Conservation (phyloP, 2,797 vertebrate genomes). For the Chelon auratus region DNA sequence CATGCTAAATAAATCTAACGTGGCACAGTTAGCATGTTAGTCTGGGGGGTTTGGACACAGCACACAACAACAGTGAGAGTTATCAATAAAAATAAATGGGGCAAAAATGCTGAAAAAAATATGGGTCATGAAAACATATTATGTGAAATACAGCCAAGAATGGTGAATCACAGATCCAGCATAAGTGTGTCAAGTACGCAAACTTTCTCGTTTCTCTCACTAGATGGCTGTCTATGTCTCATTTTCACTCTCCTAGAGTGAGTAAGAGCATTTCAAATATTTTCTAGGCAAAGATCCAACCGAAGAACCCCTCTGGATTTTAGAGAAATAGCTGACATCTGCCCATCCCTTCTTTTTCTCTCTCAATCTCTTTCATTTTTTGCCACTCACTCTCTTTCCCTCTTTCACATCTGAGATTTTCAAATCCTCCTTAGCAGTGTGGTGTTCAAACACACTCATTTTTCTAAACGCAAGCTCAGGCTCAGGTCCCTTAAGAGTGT, state of each 20-base stretch:
- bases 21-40: too few relatives aligned
- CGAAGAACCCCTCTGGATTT: slow-evolving; percentile 75
- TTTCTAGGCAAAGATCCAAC: slow-evolving; percentile 70
- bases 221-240: slow-evolving; percentile 22
- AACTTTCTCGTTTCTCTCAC: slow-evolving; percentile 20
- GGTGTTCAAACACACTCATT: slow-evolving; percentile 38
- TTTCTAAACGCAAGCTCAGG: slow-evolving; percentile 43
- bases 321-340: slow-evolving; percentile 79
- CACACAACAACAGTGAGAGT: background rate
- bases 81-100: background rate
- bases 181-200: slow-evolving; percentile 50
- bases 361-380: slow-evolving; percentile 53
- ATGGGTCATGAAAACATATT: slow-evolving; percentile 10
- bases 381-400: slow-evolving; percentile 42
- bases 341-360: slow-evolving; percentile 63
- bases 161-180: slow-evolving; percentile 30
- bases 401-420: slow-evolving; percentile 50
- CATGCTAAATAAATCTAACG: too few relatives aligned
- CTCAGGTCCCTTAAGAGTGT: slow-evolving; percentile 14
- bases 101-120: background rate
- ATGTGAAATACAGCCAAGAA: slow-evolving; percentile 8
- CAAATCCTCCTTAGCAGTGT: slow-evolving; percentile 51
- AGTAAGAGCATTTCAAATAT: slow-evolving; percentile 72
- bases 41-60: too few relatives aligned
- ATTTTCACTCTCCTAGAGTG: slow-evolving; percentile 33